Percentiles rank a stretch among this genome's conserved stretches.
Conservation (phyloP, 2,888 invertebrate genomes). For the Sisyra nigra region DNA sequence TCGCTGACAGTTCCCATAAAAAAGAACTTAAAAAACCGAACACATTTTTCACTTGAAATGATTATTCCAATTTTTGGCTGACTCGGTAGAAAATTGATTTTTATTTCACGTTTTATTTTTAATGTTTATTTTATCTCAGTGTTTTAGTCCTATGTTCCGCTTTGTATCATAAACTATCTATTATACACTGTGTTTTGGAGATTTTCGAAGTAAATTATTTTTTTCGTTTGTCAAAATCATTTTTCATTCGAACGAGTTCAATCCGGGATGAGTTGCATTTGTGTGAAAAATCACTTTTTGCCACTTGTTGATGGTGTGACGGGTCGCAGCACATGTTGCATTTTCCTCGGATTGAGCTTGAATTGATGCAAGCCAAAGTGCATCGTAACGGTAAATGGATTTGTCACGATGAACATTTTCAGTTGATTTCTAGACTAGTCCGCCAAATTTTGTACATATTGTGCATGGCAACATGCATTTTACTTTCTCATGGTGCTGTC, state of each 20-base stretch:
- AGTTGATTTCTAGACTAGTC: background rate
- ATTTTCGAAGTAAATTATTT: too few relatives aligned
- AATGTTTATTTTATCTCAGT: background rate
- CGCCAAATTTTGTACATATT: conserved; percentile 1
- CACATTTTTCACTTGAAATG: conserved; percentile 2
- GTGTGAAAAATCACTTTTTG: too few relatives aligned
- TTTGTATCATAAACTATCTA: too few relatives aligned
- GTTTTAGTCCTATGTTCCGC: background rate
- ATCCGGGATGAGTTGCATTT: too few relatives aligned
- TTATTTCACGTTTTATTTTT: background rate
- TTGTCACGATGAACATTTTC: background rate
- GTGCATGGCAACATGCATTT: background rate
- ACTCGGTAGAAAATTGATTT: conserved; percentile 1
- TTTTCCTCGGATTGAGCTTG: too few relatives aligned
- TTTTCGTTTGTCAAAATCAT: too few relatives aligned
- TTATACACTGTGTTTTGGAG: too few relatives aligned
- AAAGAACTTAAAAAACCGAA: background rate
- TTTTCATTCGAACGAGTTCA: too few relatives aligned
- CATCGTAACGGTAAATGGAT: too few relatives aligned
- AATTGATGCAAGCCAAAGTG: too few relatives aligned
- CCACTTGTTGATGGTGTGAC: too few relatives aligned
- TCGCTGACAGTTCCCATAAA: conserved; percentile 23
- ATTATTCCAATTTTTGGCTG: background rate
- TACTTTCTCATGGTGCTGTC: background rate
- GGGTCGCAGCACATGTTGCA: too few relatives aligned